Evolutionary conservation across 2,888 invertebrate genomes (phyloP).

Genomic region (Eupithecia subumbrata): DNA sequence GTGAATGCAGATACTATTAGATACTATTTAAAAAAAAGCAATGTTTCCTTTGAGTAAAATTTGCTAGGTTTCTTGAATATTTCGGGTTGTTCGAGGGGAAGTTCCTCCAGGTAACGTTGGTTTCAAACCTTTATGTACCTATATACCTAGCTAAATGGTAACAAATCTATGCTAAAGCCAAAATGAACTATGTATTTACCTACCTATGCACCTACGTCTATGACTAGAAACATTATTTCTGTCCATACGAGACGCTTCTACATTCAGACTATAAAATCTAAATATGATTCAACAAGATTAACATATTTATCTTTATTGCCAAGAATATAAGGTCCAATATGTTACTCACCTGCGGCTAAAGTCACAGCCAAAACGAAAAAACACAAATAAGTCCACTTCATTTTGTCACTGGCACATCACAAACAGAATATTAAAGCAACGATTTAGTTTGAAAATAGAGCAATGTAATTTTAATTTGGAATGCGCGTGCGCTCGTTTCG

Average conservation of each 20-base stretch:
- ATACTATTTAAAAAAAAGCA: no score
- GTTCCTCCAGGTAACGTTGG: no score
- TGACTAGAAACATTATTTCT: neutral
- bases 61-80: no score
- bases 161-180: neutral
- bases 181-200: neutral
- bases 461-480: neutral
- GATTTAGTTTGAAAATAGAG: constrained; percentile 4
- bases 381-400: constrained; percentile 43
- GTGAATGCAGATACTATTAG: no score
- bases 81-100: no score
- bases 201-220: neutral
- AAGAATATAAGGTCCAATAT: neutral
- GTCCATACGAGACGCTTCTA: neutral
- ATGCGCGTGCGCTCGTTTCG: constrained; percentile 38
- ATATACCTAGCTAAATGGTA: neutral
- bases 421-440: constrained; percentile 23
- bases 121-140: no score
- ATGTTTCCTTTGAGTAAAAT: no score
- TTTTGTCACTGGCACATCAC: constrained; percentile 48
- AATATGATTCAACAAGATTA: constrained; percentile 1
- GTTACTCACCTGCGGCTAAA: constrained; percentile 25
- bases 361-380: constrained; percentile 25
- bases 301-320: neutral
- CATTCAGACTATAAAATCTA: constrained; percentile 1